Evolutionary conservation across 23 tunicate species (phyloP), one percentile per base, ranked within the genome.

Genomic region (Trididemnum nubilum): DNA sequence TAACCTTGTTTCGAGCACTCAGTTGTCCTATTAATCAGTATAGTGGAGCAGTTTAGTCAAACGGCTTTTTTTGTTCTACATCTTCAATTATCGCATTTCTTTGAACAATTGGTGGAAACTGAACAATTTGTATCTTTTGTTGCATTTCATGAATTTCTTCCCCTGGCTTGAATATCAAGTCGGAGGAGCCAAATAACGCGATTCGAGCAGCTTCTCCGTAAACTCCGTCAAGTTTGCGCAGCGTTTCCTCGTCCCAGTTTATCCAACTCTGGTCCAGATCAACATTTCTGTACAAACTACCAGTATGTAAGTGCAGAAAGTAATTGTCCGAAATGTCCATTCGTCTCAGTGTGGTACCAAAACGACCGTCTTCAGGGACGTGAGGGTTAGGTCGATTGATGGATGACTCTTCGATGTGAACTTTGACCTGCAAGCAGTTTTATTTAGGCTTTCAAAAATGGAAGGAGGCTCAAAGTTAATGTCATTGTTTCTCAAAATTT

Each of bases 201-300:
- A 85, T 78, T 25, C 90, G 34, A 9, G 90, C 90, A 23, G 90
- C 90, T 78, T 85, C 85, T 27, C 90, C 90, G 36, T 78, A 85
- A 18, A 70, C 65, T 0, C 86, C 63, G 71, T 85, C 90, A 28
- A 85, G 36, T 21, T 52, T 79, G 9, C 90, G 84, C 5, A 85
- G 79, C 2, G 21, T 54, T 0, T 79, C 79, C 21, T 85, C 90
- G 24, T 78, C 72, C 90, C 84, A 78, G 0, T 36, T 51, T 26
- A 44, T 28, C 50, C 82, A 64, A 27, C 33, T 57, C 28, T 66
- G 65, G 51, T 79, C 79, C 50, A 57, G 36, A 18, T 52, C 67
- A 2, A 52, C 67, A 23, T 57, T 77, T 27, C 67, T 28, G 29
- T 38, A 38, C 22, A 73, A 38, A 73, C 58, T 73, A 7, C 64